phyloP scores from a whole-genome alignment of 2,113 vertebrate species.

The Mobula birostris region DNA sequence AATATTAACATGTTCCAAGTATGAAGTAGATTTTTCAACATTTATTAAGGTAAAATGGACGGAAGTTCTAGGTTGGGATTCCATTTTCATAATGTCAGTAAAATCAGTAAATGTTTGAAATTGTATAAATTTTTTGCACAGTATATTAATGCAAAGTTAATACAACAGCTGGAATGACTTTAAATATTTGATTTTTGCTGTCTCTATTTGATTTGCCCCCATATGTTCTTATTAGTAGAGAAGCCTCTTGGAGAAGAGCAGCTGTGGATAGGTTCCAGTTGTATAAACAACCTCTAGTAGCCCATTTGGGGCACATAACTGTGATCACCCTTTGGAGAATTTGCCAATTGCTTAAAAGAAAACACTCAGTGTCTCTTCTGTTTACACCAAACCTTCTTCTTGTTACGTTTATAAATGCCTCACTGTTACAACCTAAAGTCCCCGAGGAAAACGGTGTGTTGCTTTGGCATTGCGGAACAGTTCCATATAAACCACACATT shows the following conservation, averaged over 20 bases:
- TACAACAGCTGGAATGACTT: not conserved
- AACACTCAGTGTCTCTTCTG: constrained; percentile 40
- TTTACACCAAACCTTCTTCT: not conserved
- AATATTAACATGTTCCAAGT: not conserved
- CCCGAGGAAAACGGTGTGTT: not conserved
- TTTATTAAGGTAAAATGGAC: not conserved
- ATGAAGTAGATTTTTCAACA: not conserved
- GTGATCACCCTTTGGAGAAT: constrained; percentile 60
- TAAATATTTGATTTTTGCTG: constrained; percentile 37
- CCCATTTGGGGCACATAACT: constrained; percentile 58
- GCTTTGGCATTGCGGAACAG: not conserved
- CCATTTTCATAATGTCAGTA: not conserved
- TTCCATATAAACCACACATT: not conserved
- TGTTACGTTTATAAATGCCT: not conserved
- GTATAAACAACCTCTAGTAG: constrained; percentile 64
- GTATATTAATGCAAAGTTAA: not conserved
- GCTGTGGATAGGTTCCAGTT: constrained; percentile 70
- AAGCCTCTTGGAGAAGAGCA: constrained; percentile 46
- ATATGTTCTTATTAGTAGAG: constrained; percentile 55
- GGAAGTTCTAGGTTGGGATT: not conserved
- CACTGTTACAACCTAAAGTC: not conserved
- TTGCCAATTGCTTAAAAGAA: constrained; percentile 55
- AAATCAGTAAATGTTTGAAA: not conserved
- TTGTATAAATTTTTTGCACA: not conserved
- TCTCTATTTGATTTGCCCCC: constrained; percentile 54